Evolutionary conservation across 2,113 vertebrate species (phyloP).

Genomic region (Ciconia boyciana): DNA sequence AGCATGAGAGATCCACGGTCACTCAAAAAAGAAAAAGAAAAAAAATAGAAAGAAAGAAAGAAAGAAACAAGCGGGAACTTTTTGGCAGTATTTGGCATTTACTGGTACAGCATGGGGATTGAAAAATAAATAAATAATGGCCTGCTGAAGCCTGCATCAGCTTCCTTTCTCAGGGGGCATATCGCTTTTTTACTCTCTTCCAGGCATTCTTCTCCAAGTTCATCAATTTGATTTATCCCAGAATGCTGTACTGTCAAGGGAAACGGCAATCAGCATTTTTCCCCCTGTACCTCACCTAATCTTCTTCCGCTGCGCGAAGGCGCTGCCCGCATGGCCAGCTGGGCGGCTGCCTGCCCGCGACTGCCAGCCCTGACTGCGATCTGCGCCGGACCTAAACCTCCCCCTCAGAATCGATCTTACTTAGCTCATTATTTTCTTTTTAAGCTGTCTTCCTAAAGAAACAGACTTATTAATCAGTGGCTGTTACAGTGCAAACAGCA

Average conservation of each 20-base stretch:
- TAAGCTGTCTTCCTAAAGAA: background rate
- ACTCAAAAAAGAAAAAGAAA: background rate
- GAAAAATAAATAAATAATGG: background rate
- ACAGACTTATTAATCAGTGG: background rate
- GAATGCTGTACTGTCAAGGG: background rate
- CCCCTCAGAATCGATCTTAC: background rate
- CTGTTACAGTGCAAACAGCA: background rate
- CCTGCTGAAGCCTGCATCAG: background rate
- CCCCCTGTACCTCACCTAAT: background rate
- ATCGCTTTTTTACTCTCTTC: conserved; percentile 39
- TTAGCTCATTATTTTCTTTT: background rate
- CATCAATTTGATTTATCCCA: conserved; percentile 43
- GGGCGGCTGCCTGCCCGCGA: background rate
- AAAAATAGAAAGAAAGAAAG: background rate
- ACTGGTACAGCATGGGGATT: background rate
- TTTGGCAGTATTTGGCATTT: background rate
- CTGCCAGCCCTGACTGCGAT: background rate
- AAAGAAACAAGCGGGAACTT: background rate
- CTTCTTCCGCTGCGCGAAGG: background rate
- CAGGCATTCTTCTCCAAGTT: conserved; percentile 54
- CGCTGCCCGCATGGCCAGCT: rapidly evolving
- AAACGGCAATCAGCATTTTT: conserved; percentile 38
- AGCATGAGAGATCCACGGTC: background rate
- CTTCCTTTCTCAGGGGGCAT: conserved; percentile 39
- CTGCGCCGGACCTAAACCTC: background rate